Evolutionary conservation across 2,888 invertebrate species (phyloP).

Genomic region (Lycaena phlaeas): DNA sequence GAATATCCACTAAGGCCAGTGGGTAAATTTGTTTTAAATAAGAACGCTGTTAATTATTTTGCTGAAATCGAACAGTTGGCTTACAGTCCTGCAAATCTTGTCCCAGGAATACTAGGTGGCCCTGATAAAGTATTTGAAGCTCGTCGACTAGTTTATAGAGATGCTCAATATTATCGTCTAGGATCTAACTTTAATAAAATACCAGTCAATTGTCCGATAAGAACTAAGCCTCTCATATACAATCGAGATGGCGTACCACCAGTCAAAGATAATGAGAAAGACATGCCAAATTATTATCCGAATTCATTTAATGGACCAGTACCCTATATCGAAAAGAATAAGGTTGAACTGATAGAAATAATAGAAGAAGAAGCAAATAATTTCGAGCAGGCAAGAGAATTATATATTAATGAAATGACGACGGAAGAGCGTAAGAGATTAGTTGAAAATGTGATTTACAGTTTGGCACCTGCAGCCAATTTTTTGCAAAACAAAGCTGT

Average conservation of each 20-base stretch:
- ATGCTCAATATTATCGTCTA: conserved; percentile 87
- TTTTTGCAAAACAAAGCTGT: conserved; percentile 75
- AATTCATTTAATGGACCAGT: conserved; percentile 93
- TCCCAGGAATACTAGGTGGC: conserved; percentile 91
- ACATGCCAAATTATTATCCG: conserved; percentile 94
- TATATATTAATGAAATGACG: conserved; percentile 84
- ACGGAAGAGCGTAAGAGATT: conserved; percentile 81
- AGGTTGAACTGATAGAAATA: conserved; percentile 63
- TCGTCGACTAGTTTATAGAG: conserved; percentile 86
- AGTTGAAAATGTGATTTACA: conserved; percentile 83
- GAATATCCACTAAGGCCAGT: conserved; percentile 88
- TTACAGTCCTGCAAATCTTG: conserved; percentile 87
- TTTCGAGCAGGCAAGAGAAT: conserved; percentile 83
- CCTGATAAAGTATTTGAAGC: conserved; percentile 92
- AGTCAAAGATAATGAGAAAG: conserved; percentile 83
- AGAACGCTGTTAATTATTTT: conserved; percentile 91
- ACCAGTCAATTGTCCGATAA: conserved; percentile 93
- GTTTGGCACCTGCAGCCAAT: conserved; percentile 79
- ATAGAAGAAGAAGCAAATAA: conserved; percentile 88
- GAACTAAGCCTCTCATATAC: conserved; percentile 76
- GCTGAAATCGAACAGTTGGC: conserved; percentile 93
- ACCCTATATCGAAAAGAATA: conserved; percentile 73
- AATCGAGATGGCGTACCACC: conserved; percentile 89
- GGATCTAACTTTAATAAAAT: conserved; percentile 92
- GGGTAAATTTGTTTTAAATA: conserved; percentile 86